Evolutionary conservation across 2,797 vertebrate genomes (phyloP).

Genomic region (Acridotheres tristis): DNA sequence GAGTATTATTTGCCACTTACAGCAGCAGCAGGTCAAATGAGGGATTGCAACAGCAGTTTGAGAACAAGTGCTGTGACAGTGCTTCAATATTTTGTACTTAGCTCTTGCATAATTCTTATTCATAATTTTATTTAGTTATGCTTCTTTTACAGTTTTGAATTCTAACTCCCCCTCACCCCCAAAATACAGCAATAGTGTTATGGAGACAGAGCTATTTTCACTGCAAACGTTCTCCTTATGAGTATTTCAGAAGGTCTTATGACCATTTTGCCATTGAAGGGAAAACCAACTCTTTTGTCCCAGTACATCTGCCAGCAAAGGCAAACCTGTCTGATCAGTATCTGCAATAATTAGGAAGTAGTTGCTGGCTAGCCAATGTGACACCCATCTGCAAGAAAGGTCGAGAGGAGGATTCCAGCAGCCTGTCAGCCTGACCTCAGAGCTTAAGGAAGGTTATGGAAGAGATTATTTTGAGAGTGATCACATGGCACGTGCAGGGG

Average conservation of each 20-base stretch:
- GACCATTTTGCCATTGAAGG: neutral
- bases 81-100: neutral
- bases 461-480: neutral
- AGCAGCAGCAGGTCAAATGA: neutral
- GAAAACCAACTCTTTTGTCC: neutral
- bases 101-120: neutral
- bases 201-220: fast-evolving
- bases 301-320: neutral
- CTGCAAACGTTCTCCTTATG: neutral
- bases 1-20: neutral
- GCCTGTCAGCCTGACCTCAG: neutral
- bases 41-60: neutral
- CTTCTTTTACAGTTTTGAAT: neutral
- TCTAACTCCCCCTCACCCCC: neutral
- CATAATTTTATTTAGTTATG: neutral
- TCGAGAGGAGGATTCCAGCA: neutral
- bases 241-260: neutral
- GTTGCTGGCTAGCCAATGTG: neutral
- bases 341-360: neutral
- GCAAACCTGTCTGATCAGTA: neutral
- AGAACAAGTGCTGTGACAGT: fast-evolving
- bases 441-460: neutral
- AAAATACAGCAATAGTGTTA: neutral
- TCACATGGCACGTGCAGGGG: neutral
- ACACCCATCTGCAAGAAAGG: neutral